These are phyloP conservation scores for Deroplatys truncata DNA, from an alignment of 2,888 invertebrate genomes.

Conservation along the genomic window DNA sequence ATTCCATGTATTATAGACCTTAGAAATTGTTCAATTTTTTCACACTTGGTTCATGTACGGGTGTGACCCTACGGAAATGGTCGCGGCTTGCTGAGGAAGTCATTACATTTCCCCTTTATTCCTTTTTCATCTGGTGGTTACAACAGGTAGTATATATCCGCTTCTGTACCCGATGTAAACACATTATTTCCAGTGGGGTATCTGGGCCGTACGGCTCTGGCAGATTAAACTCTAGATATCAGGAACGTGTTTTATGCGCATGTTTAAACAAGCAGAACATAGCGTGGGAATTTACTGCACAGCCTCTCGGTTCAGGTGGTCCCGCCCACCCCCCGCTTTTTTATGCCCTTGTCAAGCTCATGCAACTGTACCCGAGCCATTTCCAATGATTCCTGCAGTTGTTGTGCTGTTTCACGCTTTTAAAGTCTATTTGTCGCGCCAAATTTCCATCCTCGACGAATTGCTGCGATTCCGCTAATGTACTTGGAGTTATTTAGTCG, in stretches of 20 bases:
- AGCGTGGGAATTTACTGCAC: background rate
- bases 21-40: too few species aligned
- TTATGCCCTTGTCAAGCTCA: background rate
- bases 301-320: background rate
- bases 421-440: background rate
- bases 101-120: background rate
- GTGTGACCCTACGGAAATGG: too few species aligned
- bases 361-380: background rate
- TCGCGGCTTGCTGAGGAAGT: too few species aligned
- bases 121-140: background rate
- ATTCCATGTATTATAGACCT: too few species aligned
- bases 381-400: background rate
- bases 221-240: background rate
- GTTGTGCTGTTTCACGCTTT: background rate
- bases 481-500: background rate
- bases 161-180: background rate
- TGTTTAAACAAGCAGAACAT: background rate
- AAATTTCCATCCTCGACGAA: background rate
- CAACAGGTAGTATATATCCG: background rate
- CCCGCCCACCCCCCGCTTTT: background rate
- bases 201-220: background rate
- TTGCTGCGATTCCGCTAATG: background rate
- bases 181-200: background rate
- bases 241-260: background rate
- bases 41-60: too few species aligned